Base-by-base conservation (phyloP, 2,888 invertebrate species). In the Melipona bicolor region DNA sequence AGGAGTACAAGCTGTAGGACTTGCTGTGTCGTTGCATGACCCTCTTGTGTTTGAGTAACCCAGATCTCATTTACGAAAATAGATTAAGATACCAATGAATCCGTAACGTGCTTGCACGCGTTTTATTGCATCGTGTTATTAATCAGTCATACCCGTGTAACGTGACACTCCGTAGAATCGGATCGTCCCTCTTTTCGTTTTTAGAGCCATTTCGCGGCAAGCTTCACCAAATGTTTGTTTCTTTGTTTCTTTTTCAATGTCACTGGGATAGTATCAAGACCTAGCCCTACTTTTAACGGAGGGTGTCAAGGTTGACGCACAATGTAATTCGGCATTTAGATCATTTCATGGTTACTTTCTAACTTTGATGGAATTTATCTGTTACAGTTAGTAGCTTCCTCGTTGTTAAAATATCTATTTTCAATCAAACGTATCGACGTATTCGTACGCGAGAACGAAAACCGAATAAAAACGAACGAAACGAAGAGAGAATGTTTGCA, bases 31-130 rank as follows among this genome's bases (percentile, higher is more conserved):
- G 79, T 79, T 79, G 74, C 73, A 77, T 73, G 81, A 82, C 81
- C 78, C 85, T 80, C 82, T 88, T 81, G 79, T 88, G 91, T 91
- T 93, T 91, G 83, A 90, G 90, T 93, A 93, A 93, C 93, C 93
- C 91, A 93, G 91, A 93, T 93, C 91, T 89, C 85, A 85, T 90
- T 86, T 87, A 91, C 92, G 84, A 93, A 93, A 94, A 93, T 93
- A 94, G 92, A 91, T 89, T 87, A 87, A 89, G 88, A 87, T 87
- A 85, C 83, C 86, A 85, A 90, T 89, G 87, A 89, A 90, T 17
- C 71, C 54, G 68, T 71, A 59, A 69, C 81, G 75, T 77, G 83
- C 71, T 74, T 78, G 79, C 76, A 80, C 67, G 73, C 72, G 82
- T 86, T 85, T 90, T 84, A 90, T 89, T 88, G 88, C 90, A 89